A percentile compares a stretch with the other conserved stretches of the same genome.
Evolutionary conservation across 2,888 invertebrate genomes (phyloP).

Genomic region (Mythimna lalbum): DNA sequence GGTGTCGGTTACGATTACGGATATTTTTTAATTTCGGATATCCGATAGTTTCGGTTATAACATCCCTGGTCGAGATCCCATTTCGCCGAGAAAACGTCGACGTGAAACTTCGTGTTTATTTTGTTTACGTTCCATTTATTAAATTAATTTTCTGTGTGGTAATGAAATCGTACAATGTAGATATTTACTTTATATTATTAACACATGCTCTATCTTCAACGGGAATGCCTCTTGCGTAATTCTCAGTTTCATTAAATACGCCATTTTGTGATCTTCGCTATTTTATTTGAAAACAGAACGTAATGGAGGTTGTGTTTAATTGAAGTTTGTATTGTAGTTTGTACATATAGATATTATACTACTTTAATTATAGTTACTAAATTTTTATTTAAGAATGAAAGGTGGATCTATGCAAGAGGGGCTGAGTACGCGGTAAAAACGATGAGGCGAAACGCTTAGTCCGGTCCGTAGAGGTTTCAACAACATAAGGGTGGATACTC

Average conservation of each 20-base stretch:
- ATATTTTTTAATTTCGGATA: too few relatives aligned
- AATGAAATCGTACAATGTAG: constrained; percentile 37
- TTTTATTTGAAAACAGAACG: constrained; percentile 2
- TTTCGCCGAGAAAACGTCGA: constrained; percentile 26
- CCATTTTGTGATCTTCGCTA: constrained; percentile 13
- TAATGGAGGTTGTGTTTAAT: constrained; percentile 10
- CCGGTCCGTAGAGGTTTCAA: too few relatives aligned
- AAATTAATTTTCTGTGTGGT: constrained; percentile 46
- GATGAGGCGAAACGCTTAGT: too few relatives aligned
- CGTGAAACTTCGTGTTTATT: constrained; percentile 39
- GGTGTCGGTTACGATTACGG: too few relatives aligned
- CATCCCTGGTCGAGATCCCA: constrained; percentile 11
- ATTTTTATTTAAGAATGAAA: too few relatives aligned
- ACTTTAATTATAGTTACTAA: too few relatives aligned
- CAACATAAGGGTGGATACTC: too few relatives aligned
- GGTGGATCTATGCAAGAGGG: too few relatives aligned
- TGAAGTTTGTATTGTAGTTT: background rate
- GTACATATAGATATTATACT: too few relatives aligned
- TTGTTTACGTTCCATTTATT: constrained; percentile 54
- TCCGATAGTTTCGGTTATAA: too few relatives aligned
- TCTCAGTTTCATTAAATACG: constrained; percentile 25
- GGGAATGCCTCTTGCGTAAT: constrained; percentile 24
- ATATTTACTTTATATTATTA: constrained; percentile 47
- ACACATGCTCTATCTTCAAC: constrained; percentile 29
- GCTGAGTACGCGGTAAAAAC: too few relatives aligned